A percentile compares a stretch with the other conserved stretches of the same genome.
phyloP scores from a whole-genome alignment of 2,113 vertebrate species.

The Gambusia affinis region DNA sequence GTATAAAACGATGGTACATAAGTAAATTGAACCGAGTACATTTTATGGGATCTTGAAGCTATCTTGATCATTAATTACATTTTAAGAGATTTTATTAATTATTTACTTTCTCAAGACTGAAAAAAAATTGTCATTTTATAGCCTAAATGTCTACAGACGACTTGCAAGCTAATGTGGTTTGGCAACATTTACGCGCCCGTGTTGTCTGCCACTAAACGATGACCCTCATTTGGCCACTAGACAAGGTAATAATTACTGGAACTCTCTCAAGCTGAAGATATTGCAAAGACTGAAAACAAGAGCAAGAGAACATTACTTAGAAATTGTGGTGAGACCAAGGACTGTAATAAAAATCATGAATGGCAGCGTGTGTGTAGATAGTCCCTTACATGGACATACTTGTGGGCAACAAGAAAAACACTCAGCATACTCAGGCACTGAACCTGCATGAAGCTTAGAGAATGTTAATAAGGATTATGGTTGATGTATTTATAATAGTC shows the following conservation, averaged over 20 bases:
- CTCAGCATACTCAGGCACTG: slow-evolving; percentile 82
- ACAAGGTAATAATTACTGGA: slow-evolving; percentile 8
- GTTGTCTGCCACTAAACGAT: slow-evolving; percentile 18
- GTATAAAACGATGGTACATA: background rate
- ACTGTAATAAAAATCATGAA: slow-evolving; percentile 87
- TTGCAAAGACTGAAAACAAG: slow-evolving; percentile 75
- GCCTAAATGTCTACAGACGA: background rate
- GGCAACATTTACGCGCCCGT: slow-evolving; percentile 2
- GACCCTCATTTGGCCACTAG: slow-evolving; percentile 53
- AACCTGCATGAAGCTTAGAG: slow-evolving; percentile 89
- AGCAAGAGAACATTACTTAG: slow-evolving; percentile 61
- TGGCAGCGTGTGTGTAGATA: slow-evolving; percentile 81
- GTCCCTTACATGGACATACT: slow-evolving; percentile 86
- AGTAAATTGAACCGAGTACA: background rate
- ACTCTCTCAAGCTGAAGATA: slow-evolving; percentile 1
- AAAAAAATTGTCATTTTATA: background rate
- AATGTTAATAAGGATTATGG: slow-evolving; percentile 94
- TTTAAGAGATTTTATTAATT: background rate
- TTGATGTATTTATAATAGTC: slow-evolving; percentile 71
- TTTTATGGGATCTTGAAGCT: background rate
- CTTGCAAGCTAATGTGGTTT: background rate
- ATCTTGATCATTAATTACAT: background rate
- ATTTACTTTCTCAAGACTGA: too few relatives aligned
- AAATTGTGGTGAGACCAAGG: slow-evolving; percentile 79
- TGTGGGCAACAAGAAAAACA: slow-evolving; percentile 89